phyloP scores from a whole-genome alignment of 2,797 vertebrate genomes.

The Moxostoma hubbsi region DNA sequence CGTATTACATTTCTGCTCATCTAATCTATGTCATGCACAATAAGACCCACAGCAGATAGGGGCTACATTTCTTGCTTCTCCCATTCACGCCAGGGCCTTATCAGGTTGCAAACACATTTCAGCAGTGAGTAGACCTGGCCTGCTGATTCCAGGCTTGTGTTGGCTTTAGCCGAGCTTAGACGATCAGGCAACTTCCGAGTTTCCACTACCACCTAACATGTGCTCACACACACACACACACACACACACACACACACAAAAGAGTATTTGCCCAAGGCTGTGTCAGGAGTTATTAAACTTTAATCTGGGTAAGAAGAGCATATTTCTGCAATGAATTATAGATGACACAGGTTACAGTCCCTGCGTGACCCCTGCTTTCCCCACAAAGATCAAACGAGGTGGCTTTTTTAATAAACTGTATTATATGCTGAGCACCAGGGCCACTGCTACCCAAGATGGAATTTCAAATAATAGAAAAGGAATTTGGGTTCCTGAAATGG shows the following conservation, averaged over 20 bases:
- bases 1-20: conserved; percentile 76
- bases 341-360: conserved; percentile 79
- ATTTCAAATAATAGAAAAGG: conserved; percentile 65
- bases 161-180: conserved; percentile 73
- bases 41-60: conserved; percentile 75
- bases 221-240: conserved; percentile 31
- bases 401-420: conserved; percentile 79
- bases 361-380: conserved; percentile 73
- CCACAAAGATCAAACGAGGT: conserved; percentile 62
- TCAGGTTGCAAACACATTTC: conserved; percentile 81
- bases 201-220: conserved; percentile 12
- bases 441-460: conserved; percentile 64
- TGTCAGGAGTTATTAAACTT: conserved; percentile 83
- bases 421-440: conserved; percentile 71
- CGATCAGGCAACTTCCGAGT: conserved; percentile 43
- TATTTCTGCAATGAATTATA: conserved; percentile 84
- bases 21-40: conserved; percentile 72
- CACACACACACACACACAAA: conserved; percentile 55
- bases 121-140: conserved; percentile 57
- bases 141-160: conserved; percentile 73
- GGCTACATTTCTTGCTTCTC: conserved; percentile 71
- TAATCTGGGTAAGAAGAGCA: conserved; percentile 83
- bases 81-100: conserved; percentile 75
- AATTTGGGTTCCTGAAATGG: conserved; percentile 50
- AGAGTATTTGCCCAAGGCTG: conserved; percentile 77